Percentiles rank a stretch among this genome's conserved stretches.
phyloP scores from a whole-genome alignment of 2,113 vertebrate genomes.

The Petrocephalus microphthalmus region DNA sequence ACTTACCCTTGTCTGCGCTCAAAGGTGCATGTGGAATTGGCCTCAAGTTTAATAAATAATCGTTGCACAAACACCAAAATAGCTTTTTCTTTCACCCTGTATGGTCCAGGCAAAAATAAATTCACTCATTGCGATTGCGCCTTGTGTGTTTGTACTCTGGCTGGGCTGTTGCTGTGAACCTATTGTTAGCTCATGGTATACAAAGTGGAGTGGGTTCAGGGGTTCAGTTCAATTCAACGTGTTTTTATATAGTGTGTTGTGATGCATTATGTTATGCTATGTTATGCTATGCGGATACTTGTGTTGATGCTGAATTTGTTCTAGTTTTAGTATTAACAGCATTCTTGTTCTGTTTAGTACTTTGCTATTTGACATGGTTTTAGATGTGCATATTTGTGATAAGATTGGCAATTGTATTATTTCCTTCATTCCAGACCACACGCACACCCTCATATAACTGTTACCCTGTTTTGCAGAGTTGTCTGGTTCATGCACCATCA shows the following conservation, averaged over 20 bases:
- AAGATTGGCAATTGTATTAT: neutral
- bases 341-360: neutral
- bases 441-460: neutral
- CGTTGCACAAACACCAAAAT: neutral
- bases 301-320: neutral
- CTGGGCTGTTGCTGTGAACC: neutral
- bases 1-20: neutral
- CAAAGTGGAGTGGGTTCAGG: neutral
- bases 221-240: neutral
- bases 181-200: neutral
- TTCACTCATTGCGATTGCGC: neutral
- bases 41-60: neutral
- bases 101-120: neutral
- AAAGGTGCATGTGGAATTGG: neutral
- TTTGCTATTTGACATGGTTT: neutral
- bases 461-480: neutral
- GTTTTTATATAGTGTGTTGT: too few relatives aligned
- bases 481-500: neutral
- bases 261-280: neutral
- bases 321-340: neutral
- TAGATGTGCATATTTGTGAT: neutral
- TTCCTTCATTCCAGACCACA: neutral
- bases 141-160: neutral
- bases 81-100: neutral
- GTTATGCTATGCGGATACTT: neutral